phyloP scores from a whole-genome alignment of 1,140 invertebrate genomes.

The Trialeurodes vaporariorum region DNA sequence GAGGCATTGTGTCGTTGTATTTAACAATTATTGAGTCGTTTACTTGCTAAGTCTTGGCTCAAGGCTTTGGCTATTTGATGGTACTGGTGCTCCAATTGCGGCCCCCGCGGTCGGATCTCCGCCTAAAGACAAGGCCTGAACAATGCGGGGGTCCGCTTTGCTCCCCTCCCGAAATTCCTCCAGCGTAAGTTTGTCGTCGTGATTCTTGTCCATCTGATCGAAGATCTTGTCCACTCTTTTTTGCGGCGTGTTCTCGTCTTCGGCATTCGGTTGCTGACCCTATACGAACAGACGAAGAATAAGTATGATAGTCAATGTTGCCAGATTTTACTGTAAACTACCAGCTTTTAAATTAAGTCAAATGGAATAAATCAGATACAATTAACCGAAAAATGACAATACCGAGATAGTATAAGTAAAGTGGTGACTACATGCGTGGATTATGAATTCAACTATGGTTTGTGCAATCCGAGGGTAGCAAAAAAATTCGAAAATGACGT shows the following conservation, averaged over 20 bases:
- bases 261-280: conserved; percentile 79
- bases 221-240: conserved; percentile 95
- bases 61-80: not conserved
- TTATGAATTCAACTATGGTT: no score
- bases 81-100: not conserved
- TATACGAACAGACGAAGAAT: conserved; percentile 31
- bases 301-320: no score
- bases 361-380: no score
- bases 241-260: conserved; percentile 90
- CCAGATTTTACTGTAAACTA: no score
- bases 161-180: conserved; percentile 98
- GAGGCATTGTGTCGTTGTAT: no score
- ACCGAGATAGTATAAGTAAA: no score
- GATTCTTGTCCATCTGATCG: conserved; percentile 97
- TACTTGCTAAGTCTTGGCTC: not conserved
- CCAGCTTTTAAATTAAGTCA: no score
- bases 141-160: conserved; percentile 95
- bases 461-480: no score
- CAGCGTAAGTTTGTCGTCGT: conserved; percentile 90
- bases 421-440: no score
- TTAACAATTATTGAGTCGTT: no score
- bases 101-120: conserved; percentile 33
- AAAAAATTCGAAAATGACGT: no score
- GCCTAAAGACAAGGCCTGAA: conserved; percentile 79
- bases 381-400: no score